Evolutionary conservation across 2,113 vertebrate species (phyloP).

Genomic region (Andinoacara biseriatus): DNA sequence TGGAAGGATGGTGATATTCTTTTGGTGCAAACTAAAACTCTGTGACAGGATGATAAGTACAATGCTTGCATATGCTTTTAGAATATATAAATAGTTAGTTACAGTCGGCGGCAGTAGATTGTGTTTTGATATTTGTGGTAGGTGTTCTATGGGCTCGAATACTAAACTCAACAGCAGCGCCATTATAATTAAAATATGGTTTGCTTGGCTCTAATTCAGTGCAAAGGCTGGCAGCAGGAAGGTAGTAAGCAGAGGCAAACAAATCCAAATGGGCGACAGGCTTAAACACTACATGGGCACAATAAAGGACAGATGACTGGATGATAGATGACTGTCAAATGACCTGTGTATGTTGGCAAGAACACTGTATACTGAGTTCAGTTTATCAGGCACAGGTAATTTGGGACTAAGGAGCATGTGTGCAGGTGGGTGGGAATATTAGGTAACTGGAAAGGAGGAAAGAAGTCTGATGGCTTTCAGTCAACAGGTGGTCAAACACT

Average conservation of each 20-base stretch:
- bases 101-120: not conserved
- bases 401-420: constrained; percentile 21
- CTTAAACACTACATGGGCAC: not conserved
- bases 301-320: not conserved
- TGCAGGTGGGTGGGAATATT: constrained; percentile 9
- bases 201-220: constrained; percentile 3
- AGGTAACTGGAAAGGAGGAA: not conserved
- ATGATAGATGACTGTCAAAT: constrained; percentile 3
- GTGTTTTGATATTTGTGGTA: not conserved
- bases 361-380: not conserved
- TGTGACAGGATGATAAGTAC: not conserved
- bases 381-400: constrained; percentile 24
- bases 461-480: not conserved
- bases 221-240: not conserved
- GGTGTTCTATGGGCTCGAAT: not conserved
- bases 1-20: not conserved
- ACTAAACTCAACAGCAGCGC: not conserved
- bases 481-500: constrained; percentile 3
- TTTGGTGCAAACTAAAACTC: not conserved
- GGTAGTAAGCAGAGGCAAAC: not conserved
- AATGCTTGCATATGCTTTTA: not conserved
- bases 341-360: constrained; percentile 5
- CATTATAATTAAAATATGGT: not conserved
- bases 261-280: not conserved
- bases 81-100: not conserved